Conservation (phyloP, 2,797 vertebrate species). For the Cirrhinus molitorella region DNA sequence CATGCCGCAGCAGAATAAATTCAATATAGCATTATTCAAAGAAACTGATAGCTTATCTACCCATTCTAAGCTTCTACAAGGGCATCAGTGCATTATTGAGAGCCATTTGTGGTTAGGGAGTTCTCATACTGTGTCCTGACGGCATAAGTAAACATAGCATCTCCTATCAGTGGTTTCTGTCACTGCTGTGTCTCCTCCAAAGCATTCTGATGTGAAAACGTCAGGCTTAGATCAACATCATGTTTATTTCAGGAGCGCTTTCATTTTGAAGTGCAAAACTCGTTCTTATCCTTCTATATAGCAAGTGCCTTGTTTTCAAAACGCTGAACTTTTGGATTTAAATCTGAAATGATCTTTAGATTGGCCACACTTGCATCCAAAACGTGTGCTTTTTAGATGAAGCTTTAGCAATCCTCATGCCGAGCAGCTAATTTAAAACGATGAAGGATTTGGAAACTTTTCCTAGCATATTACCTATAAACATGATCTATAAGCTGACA, state of each 20-base stretch:
- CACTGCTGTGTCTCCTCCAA: not conserved
- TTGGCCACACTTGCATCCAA: not conserved
- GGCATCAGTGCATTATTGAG: slow-evolving; percentile 41
- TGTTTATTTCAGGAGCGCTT: slow-evolving; percentile 30
- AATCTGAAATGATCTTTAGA: not conserved
- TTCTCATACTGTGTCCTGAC: slow-evolving; percentile 32
- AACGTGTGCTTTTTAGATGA: not conserved
- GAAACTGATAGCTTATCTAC: slow-evolving; percentile 41
- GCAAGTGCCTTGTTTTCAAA: not conserved
- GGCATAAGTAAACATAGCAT: slow-evolving; percentile 39
- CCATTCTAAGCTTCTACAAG: slow-evolving; percentile 35
- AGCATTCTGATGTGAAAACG: slow-evolving; percentile 33
- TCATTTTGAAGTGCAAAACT: slow-evolving; percentile 20
- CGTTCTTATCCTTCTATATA: slow-evolving; percentile 3
- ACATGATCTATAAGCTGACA: slow-evolving; percentile 33
- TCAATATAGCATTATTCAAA: slow-evolving; percentile 37
- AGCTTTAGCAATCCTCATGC: not conserved
- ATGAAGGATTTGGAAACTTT: slow-evolving; percentile 11
- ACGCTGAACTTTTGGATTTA: slow-evolving; percentile 10
- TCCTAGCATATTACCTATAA: slow-evolving; percentile 16
- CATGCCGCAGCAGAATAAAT: slow-evolving; percentile 47
- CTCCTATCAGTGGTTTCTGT: slow-evolving; percentile 32
- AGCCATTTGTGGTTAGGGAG: slow-evolving; percentile 25
- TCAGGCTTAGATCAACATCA: slow-evolving; percentile 30
- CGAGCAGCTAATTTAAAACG: slow-evolving; percentile 20